These are phyloP conservation scores for Vanessa atalanta DNA, from an alignment of 1,140 invertebrate genomes.

Conservation along the genomic window DNA sequence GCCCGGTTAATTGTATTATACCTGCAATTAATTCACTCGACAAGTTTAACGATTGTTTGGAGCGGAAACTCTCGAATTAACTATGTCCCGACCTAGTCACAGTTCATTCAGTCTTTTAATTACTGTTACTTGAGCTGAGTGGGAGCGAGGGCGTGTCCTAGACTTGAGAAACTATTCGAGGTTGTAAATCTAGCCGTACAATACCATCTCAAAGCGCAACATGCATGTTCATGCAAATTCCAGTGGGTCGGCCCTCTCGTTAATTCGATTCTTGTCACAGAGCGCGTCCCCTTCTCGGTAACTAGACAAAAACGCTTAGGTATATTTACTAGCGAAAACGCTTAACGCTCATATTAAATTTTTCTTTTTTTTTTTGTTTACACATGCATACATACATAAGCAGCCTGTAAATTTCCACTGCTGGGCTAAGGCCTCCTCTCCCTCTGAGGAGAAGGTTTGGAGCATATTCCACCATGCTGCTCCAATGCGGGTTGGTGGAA, in stretches of 20 bases:
- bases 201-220: constrained; percentile 54
- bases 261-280: constrained; percentile 66
- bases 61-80: constrained; percentile 42
- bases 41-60: constrained; percentile 46
- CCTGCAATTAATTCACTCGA: constrained; percentile 28
- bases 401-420: too few relatives aligned
- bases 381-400: too few relatives aligned
- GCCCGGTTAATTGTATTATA: constrained; percentile 23
- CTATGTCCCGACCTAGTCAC: constrained; percentile 42
- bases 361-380: too few relatives aligned
- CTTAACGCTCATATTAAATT: not conserved
- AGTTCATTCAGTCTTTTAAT: constrained; percentile 68
- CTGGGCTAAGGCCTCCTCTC: too few relatives aligned
- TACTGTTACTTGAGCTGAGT: constrained; percentile 49
- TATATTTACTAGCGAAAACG: not conserved
- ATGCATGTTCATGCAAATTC: constrained; percentile 71
- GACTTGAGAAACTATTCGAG: constrained; percentile 49
- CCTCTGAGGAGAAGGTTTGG: too few relatives aligned
- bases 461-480: too few relatives aligned
- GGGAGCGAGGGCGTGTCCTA: not conserved
- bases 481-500: too few relatives aligned
- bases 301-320: constrained; percentile 24
- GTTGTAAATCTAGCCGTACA: constrained; percentile 61
- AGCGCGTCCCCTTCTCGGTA: constrained; percentile 68
- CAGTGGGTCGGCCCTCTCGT: constrained; percentile 51